Conservation (phyloP, 1,140 invertebrate genomes). For the Heliothis virescens region DNA sequence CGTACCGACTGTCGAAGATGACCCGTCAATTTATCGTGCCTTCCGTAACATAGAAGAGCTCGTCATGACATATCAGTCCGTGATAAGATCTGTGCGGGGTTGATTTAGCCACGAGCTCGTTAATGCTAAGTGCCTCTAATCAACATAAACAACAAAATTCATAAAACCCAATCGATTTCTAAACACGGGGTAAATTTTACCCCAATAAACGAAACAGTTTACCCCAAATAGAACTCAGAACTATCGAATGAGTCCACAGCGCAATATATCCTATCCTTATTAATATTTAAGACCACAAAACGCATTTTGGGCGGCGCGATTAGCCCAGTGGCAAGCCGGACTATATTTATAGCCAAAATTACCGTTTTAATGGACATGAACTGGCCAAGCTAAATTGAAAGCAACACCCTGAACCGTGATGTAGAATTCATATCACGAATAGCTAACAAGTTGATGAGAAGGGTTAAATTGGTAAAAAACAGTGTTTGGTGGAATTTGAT, state of each 20-base stretch:
- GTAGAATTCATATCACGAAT: constrained; percentile 44
- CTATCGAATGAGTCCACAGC: constrained; percentile 24
- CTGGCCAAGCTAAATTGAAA: constrained; percentile 56
- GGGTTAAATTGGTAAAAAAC: background rate
- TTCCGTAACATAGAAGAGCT: too few relatives aligned
- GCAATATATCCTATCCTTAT: constrained; percentile 50
- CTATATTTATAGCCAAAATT: constrained; percentile 59
- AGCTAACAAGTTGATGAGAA: background rate
- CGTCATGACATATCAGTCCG: too few relatives aligned
- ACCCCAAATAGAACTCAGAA: background rate
- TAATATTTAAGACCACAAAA: constrained; percentile 55
- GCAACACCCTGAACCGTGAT: constrained; percentile 45
- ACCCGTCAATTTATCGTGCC: too few relatives aligned
- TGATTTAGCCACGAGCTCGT: too few relatives aligned
- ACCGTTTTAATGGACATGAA: constrained; percentile 57
- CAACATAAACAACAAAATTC: background rate
- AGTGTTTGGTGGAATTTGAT: background rate
- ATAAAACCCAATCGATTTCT: background rate
- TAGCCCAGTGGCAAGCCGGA: constrained; percentile 50
- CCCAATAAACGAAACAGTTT: constrained; percentile 6
- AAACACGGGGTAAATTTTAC: background rate
- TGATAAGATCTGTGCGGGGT: too few relatives aligned
- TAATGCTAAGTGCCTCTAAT: too few relatives aligned
- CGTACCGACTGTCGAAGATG: too few relatives aligned
- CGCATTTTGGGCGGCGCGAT: constrained; percentile 51